phyloP scores from a whole-genome alignment of 2,113 vertebrate genomes.

The Sus scrofa region DNA sequence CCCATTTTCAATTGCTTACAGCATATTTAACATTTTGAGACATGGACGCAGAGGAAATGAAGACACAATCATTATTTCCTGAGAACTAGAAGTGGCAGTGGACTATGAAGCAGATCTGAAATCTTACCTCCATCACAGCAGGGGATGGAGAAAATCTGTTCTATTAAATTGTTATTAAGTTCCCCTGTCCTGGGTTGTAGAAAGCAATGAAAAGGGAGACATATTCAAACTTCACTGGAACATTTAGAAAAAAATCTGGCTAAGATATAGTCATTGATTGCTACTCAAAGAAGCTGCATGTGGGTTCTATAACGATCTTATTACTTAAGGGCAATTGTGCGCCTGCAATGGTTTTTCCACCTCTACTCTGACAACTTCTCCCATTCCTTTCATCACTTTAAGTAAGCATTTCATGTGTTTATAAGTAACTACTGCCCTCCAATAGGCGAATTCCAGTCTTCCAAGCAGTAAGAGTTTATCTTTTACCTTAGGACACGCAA shows the following conservation, averaged over 20 bases:
- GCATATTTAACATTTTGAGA: constrained; percentile 17
- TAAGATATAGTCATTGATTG: constrained; percentile 21
- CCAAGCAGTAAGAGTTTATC: constrained; percentile 38
- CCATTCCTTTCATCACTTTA: neutral
- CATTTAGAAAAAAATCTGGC: neutral
- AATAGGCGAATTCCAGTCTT: constrained; percentile 27
- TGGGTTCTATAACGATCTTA: neutral
- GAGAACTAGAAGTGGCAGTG: neutral
- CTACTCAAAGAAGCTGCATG: constrained; percentile 19
- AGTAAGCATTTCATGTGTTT: neutral
- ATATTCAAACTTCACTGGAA: neutral
- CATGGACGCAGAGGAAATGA: neutral
- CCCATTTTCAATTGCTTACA: neutral
- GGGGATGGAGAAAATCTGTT: constrained; percentile 28
- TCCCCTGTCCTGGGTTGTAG: neutral
- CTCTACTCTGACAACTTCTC: neutral
- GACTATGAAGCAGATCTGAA: neutral
- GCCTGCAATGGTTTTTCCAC: constrained; percentile 33
- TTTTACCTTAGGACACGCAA: constrained; percentile 19
- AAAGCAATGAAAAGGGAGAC: neutral
- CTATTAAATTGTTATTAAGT: neutral
- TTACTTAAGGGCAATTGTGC: constrained; percentile 26
- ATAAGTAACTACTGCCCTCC: constrained; percentile 52
- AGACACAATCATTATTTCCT: constrained; percentile 4
- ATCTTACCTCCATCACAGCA: neutral